These are phyloP conservation scores for Emmelina monodactyla DNA, from an alignment of 2,888 invertebrate species.

Conservation along the genomic window DNA sequence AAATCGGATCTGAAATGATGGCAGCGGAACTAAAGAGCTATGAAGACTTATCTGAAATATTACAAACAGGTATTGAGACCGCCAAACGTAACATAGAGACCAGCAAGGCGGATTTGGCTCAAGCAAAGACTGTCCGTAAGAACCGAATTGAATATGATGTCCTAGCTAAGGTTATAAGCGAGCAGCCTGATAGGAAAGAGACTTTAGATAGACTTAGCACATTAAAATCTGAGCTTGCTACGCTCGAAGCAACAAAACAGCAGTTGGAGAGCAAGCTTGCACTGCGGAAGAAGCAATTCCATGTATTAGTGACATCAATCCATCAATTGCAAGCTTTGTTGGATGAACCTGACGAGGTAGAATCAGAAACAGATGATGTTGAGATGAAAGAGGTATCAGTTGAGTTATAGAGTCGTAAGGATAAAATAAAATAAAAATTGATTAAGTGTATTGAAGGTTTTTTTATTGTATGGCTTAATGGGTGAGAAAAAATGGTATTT, in stretches of 20 bases:
- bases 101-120: slow-evolving; percentile 80
- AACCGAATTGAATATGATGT: slow-evolving; percentile 94
- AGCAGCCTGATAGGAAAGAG: slow-evolving; percentile 88
- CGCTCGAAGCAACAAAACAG: slow-evolving; percentile 74
- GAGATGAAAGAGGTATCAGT: slow-evolving; percentile 41
- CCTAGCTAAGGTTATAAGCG: slow-evolving; percentile 87
- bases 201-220: slow-evolving; percentile 73
- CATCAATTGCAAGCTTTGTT: slow-evolving; percentile 83
- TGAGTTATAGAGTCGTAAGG: slow-evolving; percentile 13
- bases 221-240: slow-evolving; percentile 76
- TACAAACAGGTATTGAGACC: slow-evolving; percentile 79
- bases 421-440: neutral
- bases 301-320: slow-evolving; percentile 86
- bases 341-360: slow-evolving; percentile 72
- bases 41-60: slow-evolving; percentile 75
- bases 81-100: slow-evolving; percentile 83
- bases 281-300: slow-evolving; percentile 87
- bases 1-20: slow-evolving; percentile 81
- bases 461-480: neutral
- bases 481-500: neutral
- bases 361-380: slow-evolving; percentile 38
- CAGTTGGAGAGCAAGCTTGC: slow-evolving; percentile 80
- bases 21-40: slow-evolving; percentile 85
- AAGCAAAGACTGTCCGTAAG: slow-evolving; percentile 87
- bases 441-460: too few species aligned